Evolutionary conservation across 2,797 vertebrate genomes (phyloP).

Genomic region (Oreochromis mossambicus): DNA sequence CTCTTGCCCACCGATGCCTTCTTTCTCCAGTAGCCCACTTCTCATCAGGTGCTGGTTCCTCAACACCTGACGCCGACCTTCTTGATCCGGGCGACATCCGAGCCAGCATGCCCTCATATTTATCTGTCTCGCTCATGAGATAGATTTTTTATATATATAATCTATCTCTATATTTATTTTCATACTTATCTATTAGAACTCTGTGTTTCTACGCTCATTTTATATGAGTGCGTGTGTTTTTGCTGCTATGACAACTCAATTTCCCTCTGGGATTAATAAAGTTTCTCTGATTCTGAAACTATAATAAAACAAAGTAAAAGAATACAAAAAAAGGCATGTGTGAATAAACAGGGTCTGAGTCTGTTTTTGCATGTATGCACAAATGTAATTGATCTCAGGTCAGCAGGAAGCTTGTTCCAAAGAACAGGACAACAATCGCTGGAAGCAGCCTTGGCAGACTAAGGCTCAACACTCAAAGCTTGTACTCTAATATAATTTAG

Average conservation of each 20-base stretch:
- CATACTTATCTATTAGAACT: neutral
- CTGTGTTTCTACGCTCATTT: too few species aligned
- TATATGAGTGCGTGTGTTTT: too few species aligned
- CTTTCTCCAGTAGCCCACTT: too few species aligned
- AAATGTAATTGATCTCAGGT: neutral
- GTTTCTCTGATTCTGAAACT: neutral
- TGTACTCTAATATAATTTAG: neutral
- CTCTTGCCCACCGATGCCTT: too few species aligned
- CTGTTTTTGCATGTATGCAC: neutral
- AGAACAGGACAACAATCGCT: neutral
- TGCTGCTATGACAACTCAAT: too few species aligned
- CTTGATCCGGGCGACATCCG: too few species aligned
- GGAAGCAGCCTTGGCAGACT: neutral
- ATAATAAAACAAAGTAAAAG: neutral
- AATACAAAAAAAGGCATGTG: accelerated
- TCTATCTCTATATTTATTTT: neutral
- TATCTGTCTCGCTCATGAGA: too few species aligned
- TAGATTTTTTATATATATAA: neutral
- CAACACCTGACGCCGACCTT: too few species aligned
- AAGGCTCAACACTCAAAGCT: neutral
- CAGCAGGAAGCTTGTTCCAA: neutral
- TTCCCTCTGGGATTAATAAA: too few species aligned
- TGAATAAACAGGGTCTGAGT: neutral
- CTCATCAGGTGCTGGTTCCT: too few species aligned
- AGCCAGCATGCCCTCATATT: too few species aligned